These are phyloP conservation scores for Leptinotarsa haldemani DNA, from an alignment of 2,888 invertebrate genomes.

Conservation along the genomic window DNA sequence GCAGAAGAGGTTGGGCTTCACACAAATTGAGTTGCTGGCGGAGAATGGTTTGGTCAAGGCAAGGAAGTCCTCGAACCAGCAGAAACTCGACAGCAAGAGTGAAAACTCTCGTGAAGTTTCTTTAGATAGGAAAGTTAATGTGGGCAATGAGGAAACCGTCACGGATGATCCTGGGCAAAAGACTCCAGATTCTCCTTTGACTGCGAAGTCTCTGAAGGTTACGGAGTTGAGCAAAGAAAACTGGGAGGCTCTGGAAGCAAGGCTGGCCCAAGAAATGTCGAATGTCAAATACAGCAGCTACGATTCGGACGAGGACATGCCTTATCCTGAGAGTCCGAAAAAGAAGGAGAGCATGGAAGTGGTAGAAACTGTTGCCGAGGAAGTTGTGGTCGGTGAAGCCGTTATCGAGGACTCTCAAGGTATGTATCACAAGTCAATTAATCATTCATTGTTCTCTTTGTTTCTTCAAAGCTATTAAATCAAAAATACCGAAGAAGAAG, in stretches of 20 bases:
- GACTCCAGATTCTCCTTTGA: not conserved
- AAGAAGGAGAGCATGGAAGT: not conserved
- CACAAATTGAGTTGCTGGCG: not conserved
- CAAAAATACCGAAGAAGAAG: too few relatives aligned
- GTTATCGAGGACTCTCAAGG: not conserved
- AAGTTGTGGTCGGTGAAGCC: not conserved
- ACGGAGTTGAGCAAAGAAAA: slow-evolving; percentile 61
- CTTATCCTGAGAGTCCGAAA: not conserved
- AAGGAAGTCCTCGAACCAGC: not conserved
- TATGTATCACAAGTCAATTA: too few relatives aligned
- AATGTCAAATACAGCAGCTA: slow-evolving; percentile 46
- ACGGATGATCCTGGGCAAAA: not conserved
- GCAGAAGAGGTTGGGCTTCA: slow-evolving; percentile 52
- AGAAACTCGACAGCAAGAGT: not conserved
- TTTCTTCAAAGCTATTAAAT: too few relatives aligned
- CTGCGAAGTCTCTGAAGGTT: slow-evolving; percentile 34
- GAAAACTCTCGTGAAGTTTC: not conserved
- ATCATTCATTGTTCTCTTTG: too few relatives aligned
- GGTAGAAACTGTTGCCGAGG: not conserved
- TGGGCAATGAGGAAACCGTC: not conserved
- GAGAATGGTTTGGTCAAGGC: not conserved
- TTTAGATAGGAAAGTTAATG: not conserved
- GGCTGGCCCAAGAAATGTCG: slow-evolving; percentile 52
- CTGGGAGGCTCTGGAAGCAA: slow-evolving; percentile 63
- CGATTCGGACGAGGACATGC: not conserved